Base-by-base conservation (phyloP, 2,113 vertebrate species). In the Dicentrarchus labrax region DNA sequence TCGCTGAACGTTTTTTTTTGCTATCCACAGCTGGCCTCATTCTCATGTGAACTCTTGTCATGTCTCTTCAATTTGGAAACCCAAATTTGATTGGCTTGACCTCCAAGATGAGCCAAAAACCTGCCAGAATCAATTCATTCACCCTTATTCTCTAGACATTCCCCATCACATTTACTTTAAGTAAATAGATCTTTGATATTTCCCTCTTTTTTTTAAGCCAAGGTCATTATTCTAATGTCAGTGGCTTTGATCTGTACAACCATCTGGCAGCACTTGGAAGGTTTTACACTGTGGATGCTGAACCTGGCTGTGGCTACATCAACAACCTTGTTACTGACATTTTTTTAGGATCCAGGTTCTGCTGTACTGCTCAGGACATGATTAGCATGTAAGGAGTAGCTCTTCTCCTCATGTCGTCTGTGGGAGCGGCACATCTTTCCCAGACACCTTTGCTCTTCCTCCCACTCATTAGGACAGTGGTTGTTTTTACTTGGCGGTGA, bases 401-500 rank as follows among this genome's bases (percentile, higher is more conserved):
- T n/a, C 24, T 47, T 24, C 71, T 2, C 68, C 77, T 59, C 43
- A 1, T 69, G 36, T 76, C 39, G 1, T 75, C 68, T 11, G 41
- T n/a, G 75, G 65, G 54, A 85, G 62, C 30, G 2, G n/a, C 43
- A 11, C 24, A 36, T 77, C 72, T 76, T 60, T 60, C 50, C 61
- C 67, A 41, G 78, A 65, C 78, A 66, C 66, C 38, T 85, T 72
- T 57, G 76, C 81, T 76, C 77, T 54, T 61, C 69, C 56, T 22
- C 68, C 82, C 24, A 15, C 76, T 86, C 72, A 47, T 68, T 60
- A 69, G 76, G 76, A 59, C 64, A 19, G 22, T 8, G 54, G 70
- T n/a, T 68, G 72, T 59, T 41, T 80, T 17, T 56, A 10, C 51
- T 82, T 12, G 1, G 15, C 12, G 6, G 41, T 22, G 19, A 67